Base-by-base conservation (phyloP, 2,113 vertebrate species). In the Bostrychus sinensis region DNA sequence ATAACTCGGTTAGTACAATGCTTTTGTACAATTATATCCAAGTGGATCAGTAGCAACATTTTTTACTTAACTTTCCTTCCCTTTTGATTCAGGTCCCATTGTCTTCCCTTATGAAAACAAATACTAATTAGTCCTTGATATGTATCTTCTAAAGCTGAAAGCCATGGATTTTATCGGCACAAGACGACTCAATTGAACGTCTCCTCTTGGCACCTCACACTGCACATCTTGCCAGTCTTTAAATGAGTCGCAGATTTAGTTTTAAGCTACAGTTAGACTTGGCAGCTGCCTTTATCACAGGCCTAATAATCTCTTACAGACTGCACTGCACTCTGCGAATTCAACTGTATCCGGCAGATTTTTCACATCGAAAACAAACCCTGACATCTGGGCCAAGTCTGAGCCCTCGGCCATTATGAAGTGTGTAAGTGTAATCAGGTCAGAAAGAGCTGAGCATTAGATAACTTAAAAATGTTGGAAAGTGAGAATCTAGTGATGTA, bases 311-410 rank as follows among this genome's bases (percentile, higher is more conserved):
- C 69, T 38, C 51, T 73, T 50, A 64, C 69, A 70, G 56, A 42
- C 65, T 37, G 65, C 55, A 30, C 56, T 61, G 69, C 61, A 0
- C 43, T 56, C 34, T 53, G 10, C 59, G 55, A 74, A 66, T 79
- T 67, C 14, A 68, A 51, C 51, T 14, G 63, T 72, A 71, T 59
- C 61, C 50, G 64, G 46, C 41, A 39, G 43, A 43, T 54, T 57
- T 72, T 62, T 62, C 11, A 75, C 63, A 78, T 65, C 43, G 60
- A 59, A 79, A 46, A 68, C 71, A 57, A 67, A 78, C 63, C 55
- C 61, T 17, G 45, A 67, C 53, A 60, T 62, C 14, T 12, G 43
- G 53, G 56, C 48, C 57, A 32, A 56, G 50, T 65, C 28, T 5
- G 63, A 53, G 34, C 75, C 45, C 55, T 43, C 10, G 32, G 64